Evolutionary conservation across 2,113 vertebrate genomes (phyloP).

Genomic region (Dasyornis broadbenti): DNA sequence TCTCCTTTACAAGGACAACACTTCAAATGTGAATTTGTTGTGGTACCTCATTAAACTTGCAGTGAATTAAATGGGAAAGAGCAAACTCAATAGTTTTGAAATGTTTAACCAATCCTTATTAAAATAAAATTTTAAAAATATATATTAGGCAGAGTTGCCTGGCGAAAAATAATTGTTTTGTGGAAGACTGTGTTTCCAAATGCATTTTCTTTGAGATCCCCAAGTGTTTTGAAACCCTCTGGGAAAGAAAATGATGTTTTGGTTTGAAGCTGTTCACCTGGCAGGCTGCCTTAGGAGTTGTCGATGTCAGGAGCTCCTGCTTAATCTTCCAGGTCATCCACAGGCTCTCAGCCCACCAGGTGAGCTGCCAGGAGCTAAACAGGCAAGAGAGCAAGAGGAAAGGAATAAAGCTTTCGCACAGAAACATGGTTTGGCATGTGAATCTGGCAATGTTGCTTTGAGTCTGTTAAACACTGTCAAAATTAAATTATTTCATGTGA

Average conservation of each 20-base stretch:
- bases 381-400: not conserved
- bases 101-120: not conserved
- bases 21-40: not conserved
- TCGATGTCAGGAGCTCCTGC: not conserved
- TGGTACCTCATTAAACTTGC: not conserved
- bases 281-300: not conserved
- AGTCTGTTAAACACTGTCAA: not conserved
- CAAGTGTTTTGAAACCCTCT: not conserved
- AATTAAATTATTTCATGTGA: not conserved
- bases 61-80: not conserved
- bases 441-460: not conserved
- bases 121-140: not conserved
- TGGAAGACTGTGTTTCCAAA: not conserved
- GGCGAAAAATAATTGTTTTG: not conserved
- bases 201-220: not conserved
- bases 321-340: not conserved
- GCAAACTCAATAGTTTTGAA: not conserved
- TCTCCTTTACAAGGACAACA: not conserved
- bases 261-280: not conserved
- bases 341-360: not conserved
- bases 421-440: not conserved
- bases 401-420: not conserved
- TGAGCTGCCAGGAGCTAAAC: conserved; percentile 11
- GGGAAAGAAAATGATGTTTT: not conserved
- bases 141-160: not conserved